Conservation (phyloP, 2,888 invertebrate species). For the Scaptomyza flava region DNA sequence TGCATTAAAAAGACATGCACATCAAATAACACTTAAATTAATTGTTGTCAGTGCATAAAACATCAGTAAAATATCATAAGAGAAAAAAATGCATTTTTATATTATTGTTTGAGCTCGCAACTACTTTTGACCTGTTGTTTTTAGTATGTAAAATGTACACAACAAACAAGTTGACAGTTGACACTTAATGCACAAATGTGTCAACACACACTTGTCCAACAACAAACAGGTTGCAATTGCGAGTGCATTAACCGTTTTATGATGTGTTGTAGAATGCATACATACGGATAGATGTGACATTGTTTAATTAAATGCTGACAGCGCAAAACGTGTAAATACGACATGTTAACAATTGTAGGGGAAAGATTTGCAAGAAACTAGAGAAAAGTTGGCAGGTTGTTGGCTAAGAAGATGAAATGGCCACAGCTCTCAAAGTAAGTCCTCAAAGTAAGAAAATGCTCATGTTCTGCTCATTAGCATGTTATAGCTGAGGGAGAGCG, state of each 20-base stretch:
- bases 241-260: slow-evolving; percentile 65
- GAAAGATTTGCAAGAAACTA: background rate
- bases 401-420: slow-evolving; percentile 9
- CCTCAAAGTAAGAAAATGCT: slow-evolving; percentile 41
- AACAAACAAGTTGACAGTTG: slow-evolving; percentile 44
- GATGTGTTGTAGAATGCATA: slow-evolving; percentile 4
- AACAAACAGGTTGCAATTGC: slow-evolving; percentile 43
- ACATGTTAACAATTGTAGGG: slow-evolving; percentile 7
- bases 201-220: slow-evolving; percentile 37
- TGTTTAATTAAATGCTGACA: slow-evolving; percentile 63
- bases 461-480: slow-evolving; percentile 66
- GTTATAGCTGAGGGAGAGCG: slow-evolving; percentile 9
- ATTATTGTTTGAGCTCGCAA: slow-evolving; percentile 32
- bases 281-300: slow-evolving; percentile 30
- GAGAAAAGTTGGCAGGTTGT: slow-evolving; percentile 19
- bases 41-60: slow-evolving; percentile 32
- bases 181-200: slow-evolving; percentile 66
- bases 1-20: slow-evolving; percentile 27
- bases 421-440: slow-evolving; percentile 33
- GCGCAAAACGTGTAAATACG: slow-evolving; percentile 13
- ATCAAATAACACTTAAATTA: slow-evolving; percentile 31
- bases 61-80: slow-evolving; percentile 14
- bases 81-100: slow-evolving; percentile 8
- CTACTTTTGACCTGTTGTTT: background rate
- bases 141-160: slow-evolving; percentile 19